Evolutionary conservation across 2,797 vertebrate species (phyloP).

Genomic region (Danionella dracula): DNA sequence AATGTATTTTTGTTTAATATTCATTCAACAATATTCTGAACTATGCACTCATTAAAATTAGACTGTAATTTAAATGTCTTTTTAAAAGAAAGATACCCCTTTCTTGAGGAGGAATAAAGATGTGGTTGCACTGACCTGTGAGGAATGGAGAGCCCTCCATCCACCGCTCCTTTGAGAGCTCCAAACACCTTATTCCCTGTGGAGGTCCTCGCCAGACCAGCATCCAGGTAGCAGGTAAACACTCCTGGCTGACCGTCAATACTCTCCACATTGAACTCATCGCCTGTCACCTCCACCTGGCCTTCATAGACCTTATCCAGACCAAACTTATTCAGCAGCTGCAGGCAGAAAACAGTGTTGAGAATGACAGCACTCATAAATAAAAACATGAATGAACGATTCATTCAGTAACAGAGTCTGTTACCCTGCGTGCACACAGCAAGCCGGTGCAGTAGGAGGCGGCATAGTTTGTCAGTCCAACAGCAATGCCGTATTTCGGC

Average conservation of each 20-base stretch:
- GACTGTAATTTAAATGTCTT: too few species aligned
- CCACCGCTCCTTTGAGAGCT: slow-evolving; percentile 93
- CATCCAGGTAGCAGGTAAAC: slow-evolving; percentile 95
- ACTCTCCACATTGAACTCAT: slow-evolving; percentile 96
- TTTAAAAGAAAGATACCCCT: too few species aligned
- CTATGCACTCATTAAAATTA: too few species aligned
- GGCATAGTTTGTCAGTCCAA: slow-evolving; percentile 92
- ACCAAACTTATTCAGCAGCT: slow-evolving; percentile 94
- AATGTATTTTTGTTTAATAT: too few species aligned
- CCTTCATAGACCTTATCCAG: slow-evolving; percentile 95
- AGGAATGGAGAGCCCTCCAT: slow-evolving; percentile 94
- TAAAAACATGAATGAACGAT: neutral
- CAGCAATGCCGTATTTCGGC: slow-evolving; percentile 84
- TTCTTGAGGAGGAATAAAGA: too few species aligned
- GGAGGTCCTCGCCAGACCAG: slow-evolving; percentile 92
- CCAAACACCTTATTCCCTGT: slow-evolving; percentile 99
- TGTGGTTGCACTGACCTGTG: slow-evolving; percentile 85
- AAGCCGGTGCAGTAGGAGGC: slow-evolving; percentile 94
- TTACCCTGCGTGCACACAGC: slow-evolving; percentile 90
- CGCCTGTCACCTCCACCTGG: slow-evolving; percentile 89
- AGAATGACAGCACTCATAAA: neutral
- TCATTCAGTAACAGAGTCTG: too few species aligned
- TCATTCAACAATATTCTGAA: too few species aligned
- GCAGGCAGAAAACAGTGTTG: neutral
- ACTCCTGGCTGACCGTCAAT: slow-evolving; percentile 90